These are phyloP conservation scores for Neoseiulus cucumeris DNA, from an alignment of 1,140 invertebrate genomes.

Conservation along the genomic window DNA sequence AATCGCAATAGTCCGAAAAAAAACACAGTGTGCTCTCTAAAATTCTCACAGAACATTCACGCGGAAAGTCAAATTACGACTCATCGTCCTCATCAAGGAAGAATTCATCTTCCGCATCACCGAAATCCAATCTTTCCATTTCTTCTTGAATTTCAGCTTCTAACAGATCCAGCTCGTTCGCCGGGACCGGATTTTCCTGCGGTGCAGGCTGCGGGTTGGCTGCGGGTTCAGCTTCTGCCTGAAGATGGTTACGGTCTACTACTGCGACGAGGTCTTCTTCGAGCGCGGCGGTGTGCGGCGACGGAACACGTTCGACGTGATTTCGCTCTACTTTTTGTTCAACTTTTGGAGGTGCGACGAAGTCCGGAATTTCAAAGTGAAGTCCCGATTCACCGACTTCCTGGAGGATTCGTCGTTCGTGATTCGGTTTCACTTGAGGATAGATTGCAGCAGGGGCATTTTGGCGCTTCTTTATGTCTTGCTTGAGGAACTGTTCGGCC, in stretches of 20 bases:
- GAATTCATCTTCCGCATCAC: constrained; percentile 42
- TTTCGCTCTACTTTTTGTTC: constrained; percentile 2
- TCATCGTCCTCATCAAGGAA: constrained; percentile 22
- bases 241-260: not conserved
- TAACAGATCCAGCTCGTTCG: constrained; percentile 17
- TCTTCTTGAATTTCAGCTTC: constrained; percentile 40
- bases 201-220: constrained; percentile 32
- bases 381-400: constrained; percentile 36
- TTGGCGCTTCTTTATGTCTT: constrained; percentile 15
- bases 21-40: constrained; percentile 25
- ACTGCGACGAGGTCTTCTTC: constrained; percentile 21
- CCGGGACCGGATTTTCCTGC: constrained; percentile 25
- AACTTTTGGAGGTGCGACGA: not conserved
- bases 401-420: constrained; percentile 45
- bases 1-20: not conserved
- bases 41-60: constrained; percentile 19
- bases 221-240: constrained; percentile 23
- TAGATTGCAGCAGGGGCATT: constrained; percentile 20
- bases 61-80: not conserved
- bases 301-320: constrained; percentile 30
- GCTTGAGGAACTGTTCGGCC: constrained; percentile 45
- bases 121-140: constrained; percentile 37
- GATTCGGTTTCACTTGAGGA: constrained; percentile 30
- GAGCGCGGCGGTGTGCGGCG: constrained; percentile 43
- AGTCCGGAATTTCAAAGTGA: constrained; percentile 11